These are phyloP conservation scores for Heloderma charlesbogerti DNA, from an alignment of 2,113 vertebrate genomes.

Conservation along the genomic window DNA sequence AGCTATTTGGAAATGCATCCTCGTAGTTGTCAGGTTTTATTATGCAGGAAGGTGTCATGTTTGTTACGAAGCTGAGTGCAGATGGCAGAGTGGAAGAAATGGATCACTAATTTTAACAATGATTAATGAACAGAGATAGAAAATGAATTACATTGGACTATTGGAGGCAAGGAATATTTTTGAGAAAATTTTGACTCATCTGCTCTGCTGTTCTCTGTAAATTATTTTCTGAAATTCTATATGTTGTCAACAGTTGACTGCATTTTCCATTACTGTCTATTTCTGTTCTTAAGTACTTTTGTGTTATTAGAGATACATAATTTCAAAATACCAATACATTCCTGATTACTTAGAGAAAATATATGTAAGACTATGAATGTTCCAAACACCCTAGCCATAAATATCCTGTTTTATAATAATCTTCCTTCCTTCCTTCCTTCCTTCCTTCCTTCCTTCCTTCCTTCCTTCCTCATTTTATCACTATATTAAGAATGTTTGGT, in stretches of 20 bases:
- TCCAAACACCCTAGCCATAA: conserved; percentile 70
- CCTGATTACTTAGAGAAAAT: conserved; percentile 82
- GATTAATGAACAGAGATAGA: conserved; percentile 99
- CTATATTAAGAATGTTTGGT: conserved; percentile 70
- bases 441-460: conserved; percentile 73
- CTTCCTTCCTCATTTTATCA: conserved; percentile 72
- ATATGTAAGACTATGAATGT: conserved; percentile 73
- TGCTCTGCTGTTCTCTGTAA: conserved; percentile 94
- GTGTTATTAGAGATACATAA: conserved; percentile 88
- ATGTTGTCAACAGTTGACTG: conserved; percentile 99
- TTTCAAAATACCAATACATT: conserved; percentile 88
- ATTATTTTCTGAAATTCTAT: conserved; percentile 93
- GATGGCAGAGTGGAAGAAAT: conserved; percentile 99
- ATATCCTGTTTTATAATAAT: conserved; percentile 72
- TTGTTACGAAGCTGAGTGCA: conserved; percentile 99
- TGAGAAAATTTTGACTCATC: conserved; percentile 99
- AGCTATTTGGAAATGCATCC: conserved; percentile 99
- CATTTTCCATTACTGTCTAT: conserved; percentile 97
- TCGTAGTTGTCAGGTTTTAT: conserved; percentile 99
- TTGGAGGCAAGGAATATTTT: conserved; percentile 99
- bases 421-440: conserved; percentile 56
- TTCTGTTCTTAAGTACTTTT: conserved; percentile 93
- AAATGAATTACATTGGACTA: conserved; percentile 99
- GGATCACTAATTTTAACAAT: conserved; percentile 99
- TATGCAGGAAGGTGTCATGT: conserved; percentile 99